These are phyloP conservation scores for Cherax quadricarinatus DNA, from an alignment of 1,140 invertebrate genomes.

Conservation along the genomic window DNA sequence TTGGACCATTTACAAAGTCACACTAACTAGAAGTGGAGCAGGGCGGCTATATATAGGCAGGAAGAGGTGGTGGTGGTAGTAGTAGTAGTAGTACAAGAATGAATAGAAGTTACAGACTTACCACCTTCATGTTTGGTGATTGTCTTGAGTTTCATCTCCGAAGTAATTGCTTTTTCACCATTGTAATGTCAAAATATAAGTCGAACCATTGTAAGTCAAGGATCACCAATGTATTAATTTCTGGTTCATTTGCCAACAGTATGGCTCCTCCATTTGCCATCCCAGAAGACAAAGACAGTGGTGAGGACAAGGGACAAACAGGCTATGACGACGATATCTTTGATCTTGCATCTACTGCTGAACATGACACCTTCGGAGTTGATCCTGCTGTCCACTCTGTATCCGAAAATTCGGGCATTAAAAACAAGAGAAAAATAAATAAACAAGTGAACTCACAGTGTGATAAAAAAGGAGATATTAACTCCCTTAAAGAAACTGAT, in stretches of 20 bases:
- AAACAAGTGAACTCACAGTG: neutral
- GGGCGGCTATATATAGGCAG: too few species aligned
- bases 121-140: too few species aligned
- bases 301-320: neutral
- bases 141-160: too few species aligned
- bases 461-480: neutral
- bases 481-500: neutral
- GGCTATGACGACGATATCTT: conserved; percentile 28
- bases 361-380: conserved; percentile 32
- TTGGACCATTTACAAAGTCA: too few species aligned
- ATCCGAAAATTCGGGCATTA: neutral
- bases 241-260: neutral
- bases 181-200: too few species aligned
- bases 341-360: conserved; percentile 1
- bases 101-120: too few species aligned
- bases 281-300: neutral
- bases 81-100: too few species aligned
- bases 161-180: too few species aligned
- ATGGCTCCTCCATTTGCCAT: neutral
- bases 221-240: too few species aligned
- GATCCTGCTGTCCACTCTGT: neutral
- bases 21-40: too few species aligned
- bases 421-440: conserved; percentile 6
- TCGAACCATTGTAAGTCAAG: too few species aligned
- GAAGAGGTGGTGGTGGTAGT: too few species aligned